Conservation (phyloP, 2,113 vertebrate genomes). For the Ameiurus melas region DNA sequence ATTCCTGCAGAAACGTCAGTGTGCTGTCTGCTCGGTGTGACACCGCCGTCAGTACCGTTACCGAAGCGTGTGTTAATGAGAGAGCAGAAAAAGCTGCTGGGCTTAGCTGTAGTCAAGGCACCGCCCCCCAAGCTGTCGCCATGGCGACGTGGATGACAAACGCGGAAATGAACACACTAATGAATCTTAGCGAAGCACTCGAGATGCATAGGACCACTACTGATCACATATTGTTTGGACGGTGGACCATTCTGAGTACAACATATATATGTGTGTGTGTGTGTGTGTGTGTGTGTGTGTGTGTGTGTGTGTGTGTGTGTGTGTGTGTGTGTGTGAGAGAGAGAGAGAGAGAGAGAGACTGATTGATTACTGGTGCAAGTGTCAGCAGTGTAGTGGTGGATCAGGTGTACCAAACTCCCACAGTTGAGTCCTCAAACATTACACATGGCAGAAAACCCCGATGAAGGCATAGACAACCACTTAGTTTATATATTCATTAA, state of each 20-base stretch:
- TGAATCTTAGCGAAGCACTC: neutral
- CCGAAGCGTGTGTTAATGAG: neutral
- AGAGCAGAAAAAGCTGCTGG: conserved; percentile 16
- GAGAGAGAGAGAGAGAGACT: neutral
- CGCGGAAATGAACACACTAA: neutral
- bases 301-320: too few species aligned
- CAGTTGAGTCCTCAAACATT: neutral
- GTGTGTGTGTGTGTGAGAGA: too few species aligned
- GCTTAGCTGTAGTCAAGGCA: conserved; percentile 38
- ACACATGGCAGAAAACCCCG: neutral
- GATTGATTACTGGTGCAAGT: neutral
- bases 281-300: too few species aligned
- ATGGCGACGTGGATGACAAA: conserved; percentile 45
- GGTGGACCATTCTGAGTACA: too few species aligned
- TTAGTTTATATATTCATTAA: neutral
- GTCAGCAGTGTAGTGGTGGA: neutral
- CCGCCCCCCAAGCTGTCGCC: conserved; percentile 58
- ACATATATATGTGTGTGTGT: too few species aligned
- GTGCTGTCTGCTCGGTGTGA: neutral
- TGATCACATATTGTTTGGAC: too few species aligned
- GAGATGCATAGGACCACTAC: too few species aligned
- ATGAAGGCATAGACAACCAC: neutral
- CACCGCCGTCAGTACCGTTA: neutral
- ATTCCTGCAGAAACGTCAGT: neutral
- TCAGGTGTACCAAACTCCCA: neutral